phyloP scores from a whole-genome alignment of 2,797 vertebrate species.

The Eulemur mongoz region DNA sequence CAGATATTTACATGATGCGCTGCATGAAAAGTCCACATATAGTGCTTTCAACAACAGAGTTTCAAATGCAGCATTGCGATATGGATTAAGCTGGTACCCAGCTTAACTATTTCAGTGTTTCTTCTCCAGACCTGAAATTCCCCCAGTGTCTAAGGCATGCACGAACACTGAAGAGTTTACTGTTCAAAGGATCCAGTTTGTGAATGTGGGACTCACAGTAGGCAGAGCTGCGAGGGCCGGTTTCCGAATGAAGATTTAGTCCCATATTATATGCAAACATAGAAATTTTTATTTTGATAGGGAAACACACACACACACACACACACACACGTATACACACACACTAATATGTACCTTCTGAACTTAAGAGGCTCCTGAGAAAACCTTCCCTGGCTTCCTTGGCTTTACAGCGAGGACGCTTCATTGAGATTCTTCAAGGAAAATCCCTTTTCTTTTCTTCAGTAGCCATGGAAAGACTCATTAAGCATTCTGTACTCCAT shows the following conservation, averaged over 20 bases:
- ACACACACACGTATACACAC: background rate
- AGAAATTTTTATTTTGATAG: background rate
- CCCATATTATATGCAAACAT: background rate
- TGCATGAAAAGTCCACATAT: conserved; percentile 41
- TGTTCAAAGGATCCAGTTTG: background rate
- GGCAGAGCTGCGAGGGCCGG: background rate
- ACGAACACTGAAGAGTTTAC: background rate
- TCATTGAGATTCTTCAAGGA: conserved; percentile 66
- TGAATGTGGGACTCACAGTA: background rate
- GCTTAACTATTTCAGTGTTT: conserved; percentile 53
- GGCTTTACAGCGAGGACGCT: background rate
- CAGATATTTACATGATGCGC: conserved; percentile 25
- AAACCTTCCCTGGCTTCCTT: conserved; percentile 20
- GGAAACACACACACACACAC: background rate
- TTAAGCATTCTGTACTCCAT: conserved; percentile 29
- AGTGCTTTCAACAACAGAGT: conserved; percentile 44
- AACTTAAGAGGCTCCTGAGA: background rate
- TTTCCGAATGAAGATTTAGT: conserved; percentile 20
- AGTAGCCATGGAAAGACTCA: conserved; percentile 44
- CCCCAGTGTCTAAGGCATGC: background rate
- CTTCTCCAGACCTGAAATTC: background rate
- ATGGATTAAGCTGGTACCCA: conserved; percentile 57
- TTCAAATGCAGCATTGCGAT: conserved; percentile 57
- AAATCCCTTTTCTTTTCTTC: conserved; percentile 53
- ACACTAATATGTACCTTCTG: background rate